Evolutionary conservation across 2,888 invertebrate species (phyloP).

Genomic region (Chouioia cunea): DNA sequence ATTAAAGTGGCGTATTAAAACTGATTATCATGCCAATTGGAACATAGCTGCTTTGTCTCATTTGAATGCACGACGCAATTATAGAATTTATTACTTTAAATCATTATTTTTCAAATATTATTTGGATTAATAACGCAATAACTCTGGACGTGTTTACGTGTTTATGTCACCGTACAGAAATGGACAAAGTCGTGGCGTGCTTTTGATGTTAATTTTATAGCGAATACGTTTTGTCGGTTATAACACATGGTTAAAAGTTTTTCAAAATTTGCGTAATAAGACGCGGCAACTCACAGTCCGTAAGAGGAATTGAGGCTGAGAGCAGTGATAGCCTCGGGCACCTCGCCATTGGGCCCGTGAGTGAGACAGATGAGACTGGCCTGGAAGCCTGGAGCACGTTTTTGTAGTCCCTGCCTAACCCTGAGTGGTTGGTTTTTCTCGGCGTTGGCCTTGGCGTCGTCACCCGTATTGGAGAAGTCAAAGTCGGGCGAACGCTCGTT

Average conservation of each 20-base stretch:
- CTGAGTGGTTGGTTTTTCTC: slow-evolving; percentile 72
- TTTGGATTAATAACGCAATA: too few species aligned
- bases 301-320: slow-evolving; percentile 96
- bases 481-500: slow-evolving; percentile 85
- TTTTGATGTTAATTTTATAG: background rate
- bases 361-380: slow-evolving; percentile 95
- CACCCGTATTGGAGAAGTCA: slow-evolving; percentile 75
- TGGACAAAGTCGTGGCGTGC: background rate
- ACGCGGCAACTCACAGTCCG: slow-evolving; percentile 87
- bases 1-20: too few species aligned
- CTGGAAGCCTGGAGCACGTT: slow-evolving; percentile 96
- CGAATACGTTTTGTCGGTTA: too few species aligned
- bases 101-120: too few species aligned
- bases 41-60: too few species aligned
- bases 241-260: too few species aligned
- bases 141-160: too few species aligned
- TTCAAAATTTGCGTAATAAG: too few species aligned
- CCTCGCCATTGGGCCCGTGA: slow-evolving; percentile 81
- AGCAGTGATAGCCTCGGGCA: slow-evolving; percentile 88
- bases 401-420: slow-evolving; percentile 82
- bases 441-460: slow-evolving; percentile 69
- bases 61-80: too few species aligned
- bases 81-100: too few species aligned
- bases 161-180: too few species aligned
- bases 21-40: too few species aligned